These are phyloP conservation scores for Cryptomyrus ogoouensis DNA, from an alignment of 2,113 vertebrate species.

Conservation along the genomic window DNA sequence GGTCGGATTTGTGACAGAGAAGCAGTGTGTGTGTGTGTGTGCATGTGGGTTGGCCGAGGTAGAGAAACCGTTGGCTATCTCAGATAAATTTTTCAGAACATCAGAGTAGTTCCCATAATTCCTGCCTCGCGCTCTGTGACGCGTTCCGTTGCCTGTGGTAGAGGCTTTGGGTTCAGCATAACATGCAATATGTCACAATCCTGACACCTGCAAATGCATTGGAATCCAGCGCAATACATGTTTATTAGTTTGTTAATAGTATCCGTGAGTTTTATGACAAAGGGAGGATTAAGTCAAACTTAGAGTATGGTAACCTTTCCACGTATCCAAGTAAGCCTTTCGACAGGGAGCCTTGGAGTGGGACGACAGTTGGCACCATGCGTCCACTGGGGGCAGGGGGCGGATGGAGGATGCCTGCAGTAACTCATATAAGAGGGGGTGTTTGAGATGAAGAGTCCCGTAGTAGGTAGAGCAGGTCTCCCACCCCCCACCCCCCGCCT, in stretches of 20 bases:
- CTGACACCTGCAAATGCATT: neutral
- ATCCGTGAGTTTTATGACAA: neutral
- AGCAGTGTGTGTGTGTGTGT: neutral
- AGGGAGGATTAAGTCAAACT: constrained; percentile 9
- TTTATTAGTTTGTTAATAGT: constrained; percentile 10
- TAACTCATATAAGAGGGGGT: neutral
- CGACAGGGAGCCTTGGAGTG: neutral
- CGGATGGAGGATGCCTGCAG: neutral
- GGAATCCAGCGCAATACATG: neutral
- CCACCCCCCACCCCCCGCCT: neutral
- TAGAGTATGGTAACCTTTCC: constrained; percentile 12
- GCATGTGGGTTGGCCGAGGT: neutral
- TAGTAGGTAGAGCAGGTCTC: neutral
- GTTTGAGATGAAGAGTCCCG: constrained; percentile 4
- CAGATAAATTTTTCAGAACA: neutral
- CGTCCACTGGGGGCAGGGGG: neutral
- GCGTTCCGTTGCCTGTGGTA: neutral
- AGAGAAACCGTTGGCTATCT: neutral
- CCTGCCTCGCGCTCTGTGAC: neutral
- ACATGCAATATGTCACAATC: neutral
- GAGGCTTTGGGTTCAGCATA: neutral
- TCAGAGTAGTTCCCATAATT: neutral
- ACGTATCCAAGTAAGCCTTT: neutral
- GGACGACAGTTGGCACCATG: neutral
- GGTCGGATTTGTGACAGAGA: neutral